These are phyloP conservation scores for Penaeus monodon DNA, from an alignment of 2,888 invertebrate species.

Conservation along the genomic window DNA sequence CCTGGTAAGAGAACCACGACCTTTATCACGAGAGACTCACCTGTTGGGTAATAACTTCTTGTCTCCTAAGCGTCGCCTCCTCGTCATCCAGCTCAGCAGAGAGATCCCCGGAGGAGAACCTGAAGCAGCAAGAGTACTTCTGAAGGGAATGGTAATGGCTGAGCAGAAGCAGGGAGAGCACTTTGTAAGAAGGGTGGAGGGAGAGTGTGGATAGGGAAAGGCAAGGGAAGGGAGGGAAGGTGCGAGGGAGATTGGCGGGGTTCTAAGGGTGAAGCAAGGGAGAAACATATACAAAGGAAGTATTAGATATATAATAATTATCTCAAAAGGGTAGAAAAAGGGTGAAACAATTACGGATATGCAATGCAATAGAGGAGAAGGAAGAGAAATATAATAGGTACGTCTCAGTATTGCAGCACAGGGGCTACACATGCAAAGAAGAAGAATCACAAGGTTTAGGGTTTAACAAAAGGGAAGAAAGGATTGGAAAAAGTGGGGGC, in stretches of 20 bases:
- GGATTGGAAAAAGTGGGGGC: no score
- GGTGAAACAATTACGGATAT: no score
- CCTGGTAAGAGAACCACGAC: not conserved
- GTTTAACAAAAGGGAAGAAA: no score
- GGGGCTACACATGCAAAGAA: no score
- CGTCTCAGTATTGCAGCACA: no score
- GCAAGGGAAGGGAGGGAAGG: not conserved
- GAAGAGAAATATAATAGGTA: no score
- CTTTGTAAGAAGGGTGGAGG: not conserved
- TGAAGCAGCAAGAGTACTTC: slow-evolving; percentile 10
- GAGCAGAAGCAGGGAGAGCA: not conserved
- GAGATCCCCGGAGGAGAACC: slow-evolving; percentile 63
- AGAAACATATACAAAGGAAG: not conserved
- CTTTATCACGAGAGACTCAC: slow-evolving; percentile 20
- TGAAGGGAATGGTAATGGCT: not conserved
- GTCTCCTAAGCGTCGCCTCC: slow-evolving; percentile 57
- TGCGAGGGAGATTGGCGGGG: not conserved
- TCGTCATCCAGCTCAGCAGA: slow-evolving; percentile 63
- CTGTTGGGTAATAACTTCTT: slow-evolving; percentile 65
- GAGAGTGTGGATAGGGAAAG: not conserved
- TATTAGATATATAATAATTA: no score
- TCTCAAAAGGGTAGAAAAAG: no score
- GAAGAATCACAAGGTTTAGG: no score
- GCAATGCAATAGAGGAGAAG: no score
- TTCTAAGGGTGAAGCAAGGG: not conserved